These are phyloP conservation scores for Rhinogobius similis DNA, from an alignment of 2,113 vertebrate species.

Conservation along the genomic window DNA sequence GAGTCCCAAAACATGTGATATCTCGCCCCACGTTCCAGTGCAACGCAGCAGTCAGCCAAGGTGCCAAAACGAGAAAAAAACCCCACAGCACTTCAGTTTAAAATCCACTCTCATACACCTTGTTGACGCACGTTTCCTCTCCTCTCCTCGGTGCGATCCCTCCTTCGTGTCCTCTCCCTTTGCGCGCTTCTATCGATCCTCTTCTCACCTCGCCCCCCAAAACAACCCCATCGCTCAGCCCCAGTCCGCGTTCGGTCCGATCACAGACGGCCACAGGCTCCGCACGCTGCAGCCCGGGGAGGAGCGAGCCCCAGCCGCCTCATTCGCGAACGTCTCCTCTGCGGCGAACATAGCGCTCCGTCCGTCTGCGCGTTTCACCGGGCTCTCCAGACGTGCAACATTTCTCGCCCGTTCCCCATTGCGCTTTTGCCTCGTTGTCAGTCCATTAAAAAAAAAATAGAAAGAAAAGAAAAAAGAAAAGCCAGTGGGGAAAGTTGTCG, in stretches of 20 bases:
- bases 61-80: constrained; percentile 4
- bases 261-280: constrained; percentile 59
- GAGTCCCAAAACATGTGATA: constrained; percentile 3
- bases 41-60: constrained; percentile 25
- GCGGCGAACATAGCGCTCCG: constrained; percentile 45
- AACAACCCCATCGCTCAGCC: constrained; percentile 65
- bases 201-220: constrained; percentile 34
- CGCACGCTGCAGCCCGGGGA: constrained; percentile 47
- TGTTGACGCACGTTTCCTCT: not conserved
- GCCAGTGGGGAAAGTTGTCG: constrained; percentile 66
- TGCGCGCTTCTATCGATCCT: constrained; percentile 57
- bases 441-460: too few relatives aligned
- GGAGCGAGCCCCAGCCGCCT: constrained; percentile 33
- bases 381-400: not conserved
- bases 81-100: not conserved
- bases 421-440: not conserved
- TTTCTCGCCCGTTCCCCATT: not conserved
- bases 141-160: constrained; percentile 1
- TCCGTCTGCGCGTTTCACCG: not conserved
- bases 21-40: constrained; percentile 29
- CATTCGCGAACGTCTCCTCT: constrained; percentile 67
- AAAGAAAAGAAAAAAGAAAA: not conserved
- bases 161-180: constrained; percentile 20
- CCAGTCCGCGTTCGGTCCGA: constrained; percentile 75
- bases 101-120: not conserved